Base-by-base conservation (phyloP, 37 sponge, comb jelly and placozoan species). In the Spongilla lacustris region DNA sequence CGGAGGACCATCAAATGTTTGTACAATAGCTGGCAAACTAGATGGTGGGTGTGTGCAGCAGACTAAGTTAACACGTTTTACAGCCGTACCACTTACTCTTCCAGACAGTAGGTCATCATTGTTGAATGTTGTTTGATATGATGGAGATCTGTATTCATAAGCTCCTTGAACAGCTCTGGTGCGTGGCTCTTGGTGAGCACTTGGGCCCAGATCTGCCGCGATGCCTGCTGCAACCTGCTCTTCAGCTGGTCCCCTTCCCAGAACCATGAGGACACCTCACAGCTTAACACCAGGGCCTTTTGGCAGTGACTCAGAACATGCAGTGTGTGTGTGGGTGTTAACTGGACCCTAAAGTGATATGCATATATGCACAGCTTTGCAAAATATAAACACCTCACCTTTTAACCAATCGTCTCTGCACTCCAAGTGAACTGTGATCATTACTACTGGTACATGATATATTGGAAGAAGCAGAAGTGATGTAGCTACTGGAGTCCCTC, bases 21-120 rank as follows among this genome's bases (percentile, higher is more conserved):
- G 26, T 48, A 75, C 77, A 68, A 85, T 85, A 6, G 29, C 26
- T 21, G 85, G 85, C 31, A 85, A 37, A 67, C 85, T 85, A 68
- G 23, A 66, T 68, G 4, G 75, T 29, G 35, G 11, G 75, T 69
- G 71, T 69, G 71, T 25, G 82, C n/a, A 33, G n/a, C n/a, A n/a
- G n/a, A n/a, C n/a, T n/a, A n/a, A n/a, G n/a, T n/a, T n/a, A n/a
- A n/a, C n/a, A n/a, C n/a, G n/a, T n/a, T n/a, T n/a, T n/a, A n/a
- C n/a, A n/a, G n/a, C n/a, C n/a, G n/a, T n/a, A 29, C 37, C 25
- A 27, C 87, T 87, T 73, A 87, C 88, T 81, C 88, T 31, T 87
- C 81, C 25, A 87, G 81, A 37, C 80, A 33, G 36, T 87, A 87
- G 0, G 81, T 25, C 6, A 68, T 81, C 21, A 87, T 24, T 14